Evolutionary conservation across 2,888 invertebrate genomes (phyloP).

Genomic region (Eupelmus urozonus): DNA sequence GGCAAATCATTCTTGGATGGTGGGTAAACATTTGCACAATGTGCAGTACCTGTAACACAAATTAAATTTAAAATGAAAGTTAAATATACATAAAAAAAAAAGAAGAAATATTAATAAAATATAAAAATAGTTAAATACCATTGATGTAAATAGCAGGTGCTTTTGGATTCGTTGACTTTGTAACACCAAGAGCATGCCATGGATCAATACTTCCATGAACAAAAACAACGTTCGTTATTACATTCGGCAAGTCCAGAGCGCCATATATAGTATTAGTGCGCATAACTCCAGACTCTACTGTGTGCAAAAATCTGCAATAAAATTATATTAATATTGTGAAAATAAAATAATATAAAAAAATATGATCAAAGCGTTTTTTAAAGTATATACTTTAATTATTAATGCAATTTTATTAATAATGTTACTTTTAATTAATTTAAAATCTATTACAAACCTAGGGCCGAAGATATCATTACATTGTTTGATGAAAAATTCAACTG

Average conservation of each 20-base stretch:
- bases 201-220: conserved; percentile 94
- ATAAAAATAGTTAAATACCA: conserved; percentile 78
- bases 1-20: conserved; percentile 83
- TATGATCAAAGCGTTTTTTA: background rate
- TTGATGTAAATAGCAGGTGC: conserved; percentile 87
- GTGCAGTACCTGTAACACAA: conserved; percentile 87
- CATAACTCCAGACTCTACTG: conserved; percentile 82
- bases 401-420: background rate
- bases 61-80: conserved; percentile 13
- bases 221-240: conserved; percentile 86
- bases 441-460: conserved; percentile 78
- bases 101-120: conserved; percentile 1
- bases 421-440: background rate
- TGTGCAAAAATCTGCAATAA: conserved; percentile 69
- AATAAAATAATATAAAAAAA: conserved; percentile 1
- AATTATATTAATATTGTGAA: background rate
- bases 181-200: conserved; percentile 90
- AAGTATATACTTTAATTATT: conserved; percentile 3
- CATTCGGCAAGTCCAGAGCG: conserved; percentile 81
- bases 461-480: conserved; percentile 93
- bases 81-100: background rate
- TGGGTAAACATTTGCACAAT: conserved; percentile 96
- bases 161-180: conserved; percentile 78
- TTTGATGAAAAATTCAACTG: conserved; percentile 86
- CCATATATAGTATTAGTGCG: conserved; percentile 91